Conservation (phyloP, 2,113 vertebrate genomes). For the Thermophis baileyi region DNA sequence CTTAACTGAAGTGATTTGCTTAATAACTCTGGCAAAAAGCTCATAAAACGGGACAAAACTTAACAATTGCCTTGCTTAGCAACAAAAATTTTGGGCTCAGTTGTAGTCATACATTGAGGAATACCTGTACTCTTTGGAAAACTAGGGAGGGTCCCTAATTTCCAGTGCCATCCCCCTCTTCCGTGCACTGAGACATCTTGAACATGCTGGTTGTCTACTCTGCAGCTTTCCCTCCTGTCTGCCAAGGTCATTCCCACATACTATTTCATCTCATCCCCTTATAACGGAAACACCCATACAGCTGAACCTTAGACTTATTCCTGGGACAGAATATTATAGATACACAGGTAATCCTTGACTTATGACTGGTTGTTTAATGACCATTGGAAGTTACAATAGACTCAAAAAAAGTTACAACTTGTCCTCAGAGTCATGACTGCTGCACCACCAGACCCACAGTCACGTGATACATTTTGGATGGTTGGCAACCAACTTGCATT, state of each 20-base stretch:
- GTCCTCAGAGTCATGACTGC: too few relatives aligned
- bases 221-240: neutral
- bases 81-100: neutral
- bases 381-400: too few relatives aligned
- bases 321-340: neutral
- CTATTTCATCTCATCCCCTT: neutral
- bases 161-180: neutral
- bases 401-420: too few relatives aligned
- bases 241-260: neutral
- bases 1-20: neutral
- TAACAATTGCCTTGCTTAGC: neutral
- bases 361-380: too few relatives aligned
- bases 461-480: too few relatives aligned
- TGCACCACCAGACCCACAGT: too few relatives aligned
- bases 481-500: too few relatives aligned
- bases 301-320: neutral
- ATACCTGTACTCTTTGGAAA: neutral
- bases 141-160: neutral
- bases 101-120: neutral
- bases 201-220: neutral
- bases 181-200: neutral
- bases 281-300: neutral
- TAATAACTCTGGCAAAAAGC: neutral
- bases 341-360: neutral
- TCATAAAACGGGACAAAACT: neutral